phyloP scores from a whole-genome alignment of 2,797 vertebrate genomes.

The Poeciliopsis paucimaculata region DNA sequence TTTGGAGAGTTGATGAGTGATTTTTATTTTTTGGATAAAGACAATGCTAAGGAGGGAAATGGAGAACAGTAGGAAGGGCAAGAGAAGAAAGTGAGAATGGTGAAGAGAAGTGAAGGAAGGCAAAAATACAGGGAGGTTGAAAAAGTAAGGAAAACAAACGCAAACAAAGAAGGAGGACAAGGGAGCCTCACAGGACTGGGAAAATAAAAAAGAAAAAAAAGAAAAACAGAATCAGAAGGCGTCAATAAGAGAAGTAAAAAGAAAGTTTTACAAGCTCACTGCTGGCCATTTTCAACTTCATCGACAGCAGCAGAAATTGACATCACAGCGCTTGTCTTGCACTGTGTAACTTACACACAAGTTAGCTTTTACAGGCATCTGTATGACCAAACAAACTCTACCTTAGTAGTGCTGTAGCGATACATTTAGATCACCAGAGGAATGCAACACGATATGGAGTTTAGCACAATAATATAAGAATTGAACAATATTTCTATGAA shows the following conservation, averaged over 20 bases:
- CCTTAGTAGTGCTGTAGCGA: not conserved
- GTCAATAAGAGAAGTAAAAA: not conserved
- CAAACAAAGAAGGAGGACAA: not conserved
- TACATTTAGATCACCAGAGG: not conserved
- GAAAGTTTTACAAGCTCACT: not conserved
- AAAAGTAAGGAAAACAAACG: not conserved
- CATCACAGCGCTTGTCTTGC: not conserved
- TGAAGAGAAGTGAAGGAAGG: not conserved
- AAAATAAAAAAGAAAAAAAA: not conserved
- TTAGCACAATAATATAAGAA: not conserved
- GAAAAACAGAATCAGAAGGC: not conserved
- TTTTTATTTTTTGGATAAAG: constrained; percentile 38
- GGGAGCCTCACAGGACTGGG: too few relatives aligned
- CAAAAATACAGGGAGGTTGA: not conserved
- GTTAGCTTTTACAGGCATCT: not conserved
- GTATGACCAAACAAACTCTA: not conserved
- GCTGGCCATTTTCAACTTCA: not conserved
- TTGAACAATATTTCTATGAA: not conserved
- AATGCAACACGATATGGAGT: not conserved
- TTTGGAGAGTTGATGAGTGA: constrained; percentile 37
- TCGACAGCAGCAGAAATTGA: not conserved
- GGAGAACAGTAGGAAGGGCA: not conserved
- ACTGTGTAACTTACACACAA: not conserved
- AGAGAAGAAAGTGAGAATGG: not conserved
- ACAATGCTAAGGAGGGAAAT: not conserved